Conservation (phyloP, 2,888 invertebrate genomes). For the Laothoe populi region DNA sequence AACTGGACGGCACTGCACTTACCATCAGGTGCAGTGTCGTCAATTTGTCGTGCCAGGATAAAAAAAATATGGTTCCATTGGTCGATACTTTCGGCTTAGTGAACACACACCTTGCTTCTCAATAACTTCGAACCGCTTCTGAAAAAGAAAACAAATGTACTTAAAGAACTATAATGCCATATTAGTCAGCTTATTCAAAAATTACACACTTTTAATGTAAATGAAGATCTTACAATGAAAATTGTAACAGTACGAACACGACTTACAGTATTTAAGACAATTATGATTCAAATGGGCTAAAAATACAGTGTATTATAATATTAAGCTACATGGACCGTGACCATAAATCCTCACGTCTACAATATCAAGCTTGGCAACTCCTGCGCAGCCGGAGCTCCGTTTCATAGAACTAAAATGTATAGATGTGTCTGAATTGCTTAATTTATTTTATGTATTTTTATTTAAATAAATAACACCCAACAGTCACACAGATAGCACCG, state of each 20-base stretch:
- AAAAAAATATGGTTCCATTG: too few relatives aligned
- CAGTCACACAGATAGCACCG: too few relatives aligned
- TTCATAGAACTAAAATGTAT: conserved; percentile 36
- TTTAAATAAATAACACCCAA: too few relatives aligned
- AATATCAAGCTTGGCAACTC: conserved; percentile 53
- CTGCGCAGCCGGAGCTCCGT: conserved; percentile 52
- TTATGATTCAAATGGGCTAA: conserved; percentile 32
- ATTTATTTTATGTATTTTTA: too few relatives aligned
- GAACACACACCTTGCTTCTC: background rate
- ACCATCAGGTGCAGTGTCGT: too few relatives aligned
- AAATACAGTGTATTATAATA: conserved; percentile 50
- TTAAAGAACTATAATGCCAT: background rate
- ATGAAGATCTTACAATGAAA: conserved; percentile 9
- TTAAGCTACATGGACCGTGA: conserved; percentile 48
- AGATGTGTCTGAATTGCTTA: background rate
- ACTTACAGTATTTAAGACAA: conserved; percentile 9
- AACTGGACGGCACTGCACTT: too few relatives aligned
- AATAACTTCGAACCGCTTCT: background rate
- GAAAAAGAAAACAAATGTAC: background rate
- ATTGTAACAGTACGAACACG: background rate
- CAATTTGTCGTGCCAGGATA: too few relatives aligned
- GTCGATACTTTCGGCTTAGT: background rate
- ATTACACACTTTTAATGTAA: conserved; percentile 2
- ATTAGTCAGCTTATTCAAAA: background rate
- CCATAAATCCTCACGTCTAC: conserved; percentile 54